Base-by-base conservation (phyloP, 2,113 vertebrate species). In the Lathamus discolor region DNA sequence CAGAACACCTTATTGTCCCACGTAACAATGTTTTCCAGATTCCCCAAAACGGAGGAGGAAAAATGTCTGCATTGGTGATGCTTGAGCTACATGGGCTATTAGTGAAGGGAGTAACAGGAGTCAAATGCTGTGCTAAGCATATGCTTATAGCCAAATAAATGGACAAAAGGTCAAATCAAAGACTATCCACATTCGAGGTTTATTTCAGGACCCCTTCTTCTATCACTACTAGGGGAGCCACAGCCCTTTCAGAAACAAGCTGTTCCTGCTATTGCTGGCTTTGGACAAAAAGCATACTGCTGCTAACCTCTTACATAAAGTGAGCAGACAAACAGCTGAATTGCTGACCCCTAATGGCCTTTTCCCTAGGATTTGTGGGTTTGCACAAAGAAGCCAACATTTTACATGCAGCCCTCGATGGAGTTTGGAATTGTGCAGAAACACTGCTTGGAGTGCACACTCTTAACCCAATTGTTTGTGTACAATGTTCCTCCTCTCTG, bases 211-310 rank as follows among this genome's bases (percentile, higher is more conserved):
- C 88, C 93, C 89, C 95, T 92, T 95, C 92, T 94, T 89, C 91
- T 63, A 23, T 29, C 95, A 83, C 69, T 51, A 33, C 61, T 4
- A 92, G 92, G 93, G 95, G 95, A 95, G 92, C 93, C 86, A 66
- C 84, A 66, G 74, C 41, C 80, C 92, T 92, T 88, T 87, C 57
- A 92, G 95, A 87, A 93, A 92, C 93, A 96, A 97, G 90, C 92
- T 96, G 96, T 95, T 96, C 86, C 92, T 95, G 93, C 96, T 97
- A 89, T 97, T 96, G 95, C 96, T 96, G 96, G 95, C 95, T 95
- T 79, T 43, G 96, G 95, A 96, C 95, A 89, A 96, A 97, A 96
- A 94, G 96, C 96, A 84, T 68, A 96, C 93, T 93, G 96, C 96
- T 96, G 96, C 93, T 96, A 94, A 96, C 93, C 96, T 89, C 95